Evolutionary conservation across 2,888 invertebrate genomes (phyloP), one percentile per base, ranked within the genome.

Genomic region (Andrena bucephala): DNA sequence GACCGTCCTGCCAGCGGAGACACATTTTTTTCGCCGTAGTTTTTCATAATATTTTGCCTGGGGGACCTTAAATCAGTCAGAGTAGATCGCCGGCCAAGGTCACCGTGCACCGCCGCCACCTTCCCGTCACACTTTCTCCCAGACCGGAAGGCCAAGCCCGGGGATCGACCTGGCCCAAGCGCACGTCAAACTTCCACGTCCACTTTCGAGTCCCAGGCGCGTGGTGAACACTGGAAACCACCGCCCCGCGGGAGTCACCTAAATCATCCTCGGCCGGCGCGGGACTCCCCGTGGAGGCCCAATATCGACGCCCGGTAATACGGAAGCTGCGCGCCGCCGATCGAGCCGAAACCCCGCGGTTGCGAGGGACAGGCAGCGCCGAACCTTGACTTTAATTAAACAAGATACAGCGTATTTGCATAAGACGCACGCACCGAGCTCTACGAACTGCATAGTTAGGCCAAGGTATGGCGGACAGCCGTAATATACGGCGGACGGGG

Each of bases 381-480:
- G 29, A 27, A 27, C 50, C 48, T 20, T 33, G 59, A 60, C 31
- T 86, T 87, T 87, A 87, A 87, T 87, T 86, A 87, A 81, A 87
- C 71, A 78, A 81, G 83, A 87, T 86, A 83, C 80, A 81, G 57
- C 20, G 60, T 87, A 86, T 87, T 88, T 87, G 84, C 86, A 87
- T 88, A 86, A 85, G 60, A 67, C 77, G 72, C 78, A 82, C 75
- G 83, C 77, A 80, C 81, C 78, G 84, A 87, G 52, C 84, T 73
- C 86, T 81, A 80, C 85, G 86, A 65, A 79, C 82, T 81, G 85
- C 90, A 93, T 92, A 93, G 92, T 92, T 92, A 91, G 92, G 89
- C 90, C 91, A 90, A 92, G 92, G 91, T 92, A 92, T 92, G 91
- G 90, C 87, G 86, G 91, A 91, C 90, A 90, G 90, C 88, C 87